Conservation (phyloP, 2,113 vertebrate species). For the Petrocephalus zakoni region DNA sequence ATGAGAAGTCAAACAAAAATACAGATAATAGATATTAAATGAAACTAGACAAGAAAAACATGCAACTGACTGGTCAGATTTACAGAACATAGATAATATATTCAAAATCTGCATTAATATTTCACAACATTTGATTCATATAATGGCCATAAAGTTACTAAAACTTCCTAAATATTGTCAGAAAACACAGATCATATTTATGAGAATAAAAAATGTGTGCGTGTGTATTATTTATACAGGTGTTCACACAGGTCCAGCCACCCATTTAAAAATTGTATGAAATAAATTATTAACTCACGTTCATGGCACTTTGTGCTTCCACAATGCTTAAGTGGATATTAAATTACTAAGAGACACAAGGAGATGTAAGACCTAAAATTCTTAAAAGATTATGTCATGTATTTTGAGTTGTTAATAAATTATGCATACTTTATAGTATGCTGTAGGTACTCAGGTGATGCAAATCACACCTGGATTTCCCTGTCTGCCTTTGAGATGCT, state of each 20-base stretch:
- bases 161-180: no score
- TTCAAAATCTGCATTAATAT: background rate
- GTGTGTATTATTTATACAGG: background rate
- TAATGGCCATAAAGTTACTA: background rate
- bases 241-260: background rate
- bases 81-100: background rate
- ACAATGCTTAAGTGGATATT: background rate
- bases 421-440: background rate
- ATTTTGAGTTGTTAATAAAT: background rate
- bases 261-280: background rate
- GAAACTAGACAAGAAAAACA: background rate
- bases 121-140: background rate
- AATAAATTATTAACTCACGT: constrained; percentile 2
- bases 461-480: background rate
- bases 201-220: no score
- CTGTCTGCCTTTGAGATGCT: background rate
- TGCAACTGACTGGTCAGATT: background rate
- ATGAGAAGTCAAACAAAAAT: background rate
- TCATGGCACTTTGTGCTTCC: background rate
- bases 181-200: no score
- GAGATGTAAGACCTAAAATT: background rate
- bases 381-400: background rate
- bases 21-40: background rate
- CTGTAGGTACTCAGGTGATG: background rate
- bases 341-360: background rate